A percentile compares a stretch with the other conserved stretches of the same genome.
phyloP scores from a whole-genome alignment of 1,140 invertebrate species.

The Pseudomyrmex sp. region DNA sequence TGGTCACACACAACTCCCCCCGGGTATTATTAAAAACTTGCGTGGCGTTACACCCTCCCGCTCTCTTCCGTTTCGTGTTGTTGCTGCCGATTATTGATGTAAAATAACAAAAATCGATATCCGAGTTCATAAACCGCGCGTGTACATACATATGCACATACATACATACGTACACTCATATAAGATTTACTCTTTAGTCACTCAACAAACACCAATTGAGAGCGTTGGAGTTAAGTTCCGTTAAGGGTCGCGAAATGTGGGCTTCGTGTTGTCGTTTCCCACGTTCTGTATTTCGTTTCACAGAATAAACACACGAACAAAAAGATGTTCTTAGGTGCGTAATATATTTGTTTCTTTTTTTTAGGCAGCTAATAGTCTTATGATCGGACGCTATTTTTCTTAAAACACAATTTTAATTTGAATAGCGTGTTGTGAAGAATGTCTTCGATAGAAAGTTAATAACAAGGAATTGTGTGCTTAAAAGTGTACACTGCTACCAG shows the following conservation, averaged over 20 bases:
- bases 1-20: background rate
- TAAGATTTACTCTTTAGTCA: conserved; percentile 4
- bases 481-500: conserved; percentile 22
- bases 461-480: background rate
- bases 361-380: background rate
- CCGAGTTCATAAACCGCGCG: no score
- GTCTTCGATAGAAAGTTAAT: background rate
- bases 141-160: background rate
- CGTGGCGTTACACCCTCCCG: conserved; percentile 1
- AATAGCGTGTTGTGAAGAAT: conserved; percentile 14
- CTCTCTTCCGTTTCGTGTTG: background rate
- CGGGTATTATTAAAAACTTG: conserved; percentile 31
- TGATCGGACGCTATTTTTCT: no score
- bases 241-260: background rate
- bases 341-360: background rate
- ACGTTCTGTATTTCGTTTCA: background rate
- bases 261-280: background rate
- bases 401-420: no score
- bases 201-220: conserved; percentile 20
- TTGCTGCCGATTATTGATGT: background rate
- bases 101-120: conserved; percentile 50
- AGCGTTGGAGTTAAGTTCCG: background rate
- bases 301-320: background rate
- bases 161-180: background rate
- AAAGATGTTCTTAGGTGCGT: background rate